These are phyloP conservation scores for Harpagoxenus sublaevis DNA, from an alignment of 2,888 invertebrate species.

Conservation along the genomic window DNA sequence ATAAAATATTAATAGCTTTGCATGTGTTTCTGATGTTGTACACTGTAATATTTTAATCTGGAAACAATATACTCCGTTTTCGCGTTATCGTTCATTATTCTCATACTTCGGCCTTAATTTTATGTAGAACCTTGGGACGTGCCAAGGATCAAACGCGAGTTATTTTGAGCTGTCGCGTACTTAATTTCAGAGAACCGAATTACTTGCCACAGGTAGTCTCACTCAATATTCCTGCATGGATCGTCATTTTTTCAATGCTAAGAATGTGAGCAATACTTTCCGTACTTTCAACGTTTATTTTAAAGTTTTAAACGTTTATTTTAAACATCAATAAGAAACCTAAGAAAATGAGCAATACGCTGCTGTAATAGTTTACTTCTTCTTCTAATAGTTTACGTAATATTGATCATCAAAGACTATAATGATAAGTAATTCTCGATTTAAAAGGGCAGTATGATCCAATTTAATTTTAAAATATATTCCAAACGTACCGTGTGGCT, in stretches of 20 bases:
- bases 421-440: neutral
- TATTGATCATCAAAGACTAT: neutral
- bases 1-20: constrained; percentile 10
- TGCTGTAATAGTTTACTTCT: neutral
- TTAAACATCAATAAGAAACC: neutral
- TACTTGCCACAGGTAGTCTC: constrained; percentile 75
- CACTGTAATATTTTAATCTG: neutral
- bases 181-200: constrained; percentile 79
- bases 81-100: constrained; percentile 74
- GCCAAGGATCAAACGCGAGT: constrained; percentile 80
- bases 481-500: constrained; percentile 62
- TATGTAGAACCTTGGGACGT: constrained; percentile 74
- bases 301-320: neutral
- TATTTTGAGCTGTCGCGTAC: constrained; percentile 80
- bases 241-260: constrained; percentile 65
- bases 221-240: constrained; percentile 57
- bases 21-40: neutral
- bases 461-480: constrained; percentile 56
- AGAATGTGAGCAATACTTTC: constrained; percentile 53
- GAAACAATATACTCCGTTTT: constrained; percentile 36
- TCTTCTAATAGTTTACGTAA: neutral
- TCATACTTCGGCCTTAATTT: constrained; percentile 75
- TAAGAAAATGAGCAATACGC: neutral
- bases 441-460: neutral
- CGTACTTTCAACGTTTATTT: neutral